Evolutionary conservation across 2,797 vertebrate species (phyloP), one percentile per base, ranked within the genome.

Genomic region (Pangasius sanitwongsei): DNA sequence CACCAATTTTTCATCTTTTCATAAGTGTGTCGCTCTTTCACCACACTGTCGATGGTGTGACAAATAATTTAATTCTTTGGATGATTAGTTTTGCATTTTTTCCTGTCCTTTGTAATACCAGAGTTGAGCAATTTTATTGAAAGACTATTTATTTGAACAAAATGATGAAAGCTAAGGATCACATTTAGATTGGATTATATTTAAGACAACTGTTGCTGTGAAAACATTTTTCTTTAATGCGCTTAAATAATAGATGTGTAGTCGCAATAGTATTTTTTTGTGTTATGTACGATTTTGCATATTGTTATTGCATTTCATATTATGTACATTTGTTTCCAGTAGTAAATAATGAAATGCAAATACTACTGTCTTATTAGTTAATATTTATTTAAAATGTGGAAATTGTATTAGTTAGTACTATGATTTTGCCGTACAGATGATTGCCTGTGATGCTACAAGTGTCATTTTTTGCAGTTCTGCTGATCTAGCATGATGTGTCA

Each of bases 11-110:
- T 77, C 72, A 74, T 88, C 65, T 63, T 85, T 89, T 90, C 88
- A 88, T 91, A 85, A 91, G 89, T 90, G 90, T 80, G 77, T 87
- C 69, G 81, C 48, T 82, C 63, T 81, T 85, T 61, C 80, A 86
- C 74, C 89, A 87, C 11, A 13, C 18, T 85, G 48, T 89, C 88
- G 89, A 77, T 86, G 88, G 84, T 57, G n/a, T 20, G 67, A 91
- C 70, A 85, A 90, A 87, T 86, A 41, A 88, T 89, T 90, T 86
- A 85, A 85, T 89, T 89, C 83, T 87, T 70, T 75, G 88, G 75
- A 86, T 89, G 87, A 87, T 86, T 86, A 61, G 41, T 82, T 89
- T 87, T 89, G 65, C 13, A 55, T 81, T 88, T 89, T 86, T 82
- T 83, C 31, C 63, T 88, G 50, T 31, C 57, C 16, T 78, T 55